phyloP scores from a whole-genome alignment of 64 coral and sea anemone species.

The Actinia tenebrosa region DNA sequence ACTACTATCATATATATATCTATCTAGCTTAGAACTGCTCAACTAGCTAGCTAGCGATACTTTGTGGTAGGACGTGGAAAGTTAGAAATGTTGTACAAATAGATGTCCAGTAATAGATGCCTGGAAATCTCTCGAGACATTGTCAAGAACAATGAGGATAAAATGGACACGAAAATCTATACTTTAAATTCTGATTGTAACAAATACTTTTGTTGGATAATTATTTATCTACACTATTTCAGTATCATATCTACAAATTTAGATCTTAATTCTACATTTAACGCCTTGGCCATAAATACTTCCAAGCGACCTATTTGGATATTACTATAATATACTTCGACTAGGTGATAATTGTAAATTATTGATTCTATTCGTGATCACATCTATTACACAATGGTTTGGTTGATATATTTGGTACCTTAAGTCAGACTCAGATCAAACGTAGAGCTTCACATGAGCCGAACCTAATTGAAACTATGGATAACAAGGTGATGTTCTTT shows the following conservation, averaged over 20 bases:
- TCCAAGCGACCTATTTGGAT: background rate
- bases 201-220: background rate
- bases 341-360: background rate
- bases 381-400: background rate
- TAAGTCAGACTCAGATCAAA: too few species aligned
- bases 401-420: background rate
- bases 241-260: conserved; percentile 4
- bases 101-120: background rate
- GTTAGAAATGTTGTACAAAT: conserved; percentile 28
- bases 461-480: too few species aligned
- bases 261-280: background rate
- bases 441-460: too few species aligned
- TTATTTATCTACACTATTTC: conserved; percentile 5
- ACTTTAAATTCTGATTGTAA: background rate
- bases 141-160: background rate
- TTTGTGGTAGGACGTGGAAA: background rate
- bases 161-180: background rate
- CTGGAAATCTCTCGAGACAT: background rate
- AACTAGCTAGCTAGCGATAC: background rate
- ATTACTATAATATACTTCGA: background rate
- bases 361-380: background rate
- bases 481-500: too few species aligned
- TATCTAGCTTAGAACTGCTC: background rate
- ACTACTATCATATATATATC: background rate
- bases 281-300: conserved; percentile 5